These are phyloP conservation scores for Tinea semifulvella DNA, from an alignment of 2,888 invertebrate species.

Conservation along the genomic window DNA sequence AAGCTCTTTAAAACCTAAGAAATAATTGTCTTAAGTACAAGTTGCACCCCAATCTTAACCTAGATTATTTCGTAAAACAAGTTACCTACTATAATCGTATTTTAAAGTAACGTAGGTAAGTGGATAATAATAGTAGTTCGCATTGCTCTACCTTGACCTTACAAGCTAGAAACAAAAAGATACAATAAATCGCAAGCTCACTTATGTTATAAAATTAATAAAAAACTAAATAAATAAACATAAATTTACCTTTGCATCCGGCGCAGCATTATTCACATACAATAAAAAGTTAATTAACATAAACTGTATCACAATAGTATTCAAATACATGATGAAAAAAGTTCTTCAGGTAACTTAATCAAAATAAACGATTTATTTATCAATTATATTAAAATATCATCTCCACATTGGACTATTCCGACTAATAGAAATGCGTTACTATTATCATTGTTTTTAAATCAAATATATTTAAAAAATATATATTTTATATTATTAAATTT, in stretches of 20 bases:
- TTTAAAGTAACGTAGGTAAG: background rate
- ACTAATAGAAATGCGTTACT: background rate
- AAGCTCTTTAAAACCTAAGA: no score
- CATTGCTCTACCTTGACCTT: background rate
- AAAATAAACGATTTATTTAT: background rate
- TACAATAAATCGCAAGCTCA: background rate
- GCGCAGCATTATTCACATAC: slow-evolving; percentile 37
- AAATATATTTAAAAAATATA: slow-evolving; percentile 16
- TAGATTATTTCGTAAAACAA: no score
- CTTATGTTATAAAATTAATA: background rate
- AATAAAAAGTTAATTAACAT: slow-evolving; percentile 43
- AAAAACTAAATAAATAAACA: no score
- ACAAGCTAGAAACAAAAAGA: background rate
- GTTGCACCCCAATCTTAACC: no score
- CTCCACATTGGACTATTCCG: slow-evolving; percentile 11
- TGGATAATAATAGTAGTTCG: slow-evolving; percentile 2
- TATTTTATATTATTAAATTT: slow-evolving; percentile 25
- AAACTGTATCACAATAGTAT: slow-evolving; percentile 43
- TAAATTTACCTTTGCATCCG: slow-evolving; percentile 45
- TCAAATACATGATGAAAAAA: slow-evolving; percentile 37
- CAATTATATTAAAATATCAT: background rate
- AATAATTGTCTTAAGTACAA: no score
- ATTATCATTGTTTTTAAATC: slow-evolving; percentile 16
- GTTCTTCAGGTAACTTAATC: slow-evolving; percentile 23
- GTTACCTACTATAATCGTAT: no score